Evolutionary conservation across 2,888 invertebrate species (phyloP).

Genomic region (Petrolisthes manimaculis): DNA sequence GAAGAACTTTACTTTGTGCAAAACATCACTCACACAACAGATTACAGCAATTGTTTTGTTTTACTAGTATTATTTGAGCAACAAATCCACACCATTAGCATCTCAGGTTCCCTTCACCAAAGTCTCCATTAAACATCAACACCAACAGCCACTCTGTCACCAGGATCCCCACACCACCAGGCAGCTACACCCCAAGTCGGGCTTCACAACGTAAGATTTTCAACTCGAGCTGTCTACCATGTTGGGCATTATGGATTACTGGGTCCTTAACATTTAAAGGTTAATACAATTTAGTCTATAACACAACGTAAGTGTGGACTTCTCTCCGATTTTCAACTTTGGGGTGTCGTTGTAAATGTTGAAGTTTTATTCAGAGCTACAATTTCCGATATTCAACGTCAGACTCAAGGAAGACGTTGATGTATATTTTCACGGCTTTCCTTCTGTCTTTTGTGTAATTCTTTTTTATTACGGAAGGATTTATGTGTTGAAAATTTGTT

Average conservation of each 20-base stretch:
- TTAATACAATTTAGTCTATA: slow-evolving; percentile 10
- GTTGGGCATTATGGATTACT: not conserved
- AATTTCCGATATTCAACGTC: slow-evolving; percentile 4
- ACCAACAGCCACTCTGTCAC: not conserved
- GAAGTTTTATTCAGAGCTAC: not conserved
- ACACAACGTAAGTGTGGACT: not conserved
- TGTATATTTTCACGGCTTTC: not conserved
- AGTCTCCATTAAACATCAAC: not conserved
- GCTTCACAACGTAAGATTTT: not conserved
- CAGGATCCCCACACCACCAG: not conserved
- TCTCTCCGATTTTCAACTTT: slow-evolving; percentile 6
- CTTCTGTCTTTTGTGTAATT: not conserved
- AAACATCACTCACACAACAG: too few species aligned
- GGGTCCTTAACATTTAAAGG: not conserved
- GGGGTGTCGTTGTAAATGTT: slow-evolving; percentile 2
- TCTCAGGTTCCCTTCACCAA: not conserved
- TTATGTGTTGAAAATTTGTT: too few species aligned
- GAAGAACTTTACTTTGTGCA: too few species aligned
- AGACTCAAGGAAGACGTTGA: not conserved
- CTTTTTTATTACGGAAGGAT: not conserved
- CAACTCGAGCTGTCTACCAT: not conserved
- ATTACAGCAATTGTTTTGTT: too few species aligned
- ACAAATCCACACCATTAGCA: too few species aligned
- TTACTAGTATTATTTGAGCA: too few species aligned
- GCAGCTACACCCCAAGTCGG: not conserved